phyloP scores from a whole-genome alignment of 2,797 vertebrate genomes.

The Myotis myotis region DNA sequence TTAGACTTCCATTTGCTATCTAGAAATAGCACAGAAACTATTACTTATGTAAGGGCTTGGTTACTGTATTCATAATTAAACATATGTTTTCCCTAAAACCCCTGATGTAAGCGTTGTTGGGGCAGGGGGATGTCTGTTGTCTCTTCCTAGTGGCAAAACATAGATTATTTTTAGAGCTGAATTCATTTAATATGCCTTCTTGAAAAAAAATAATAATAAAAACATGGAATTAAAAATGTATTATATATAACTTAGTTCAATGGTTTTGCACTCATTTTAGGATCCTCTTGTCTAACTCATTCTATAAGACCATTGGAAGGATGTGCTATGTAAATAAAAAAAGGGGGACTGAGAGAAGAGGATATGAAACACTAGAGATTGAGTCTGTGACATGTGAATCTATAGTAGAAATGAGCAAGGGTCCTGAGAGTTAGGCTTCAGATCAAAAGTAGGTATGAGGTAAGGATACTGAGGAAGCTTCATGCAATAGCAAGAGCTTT shows the following conservation, averaged over 20 bases:
- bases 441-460: not conserved
- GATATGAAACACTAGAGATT: too few species aligned
- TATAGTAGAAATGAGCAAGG: too few species aligned
- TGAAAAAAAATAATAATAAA: not conserved
- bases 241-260: not conserved
- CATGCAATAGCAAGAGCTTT: not conserved
- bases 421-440: too few species aligned
- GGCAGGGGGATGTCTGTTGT: not conserved
- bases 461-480: not conserved
- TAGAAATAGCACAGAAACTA: not conserved
- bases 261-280: not conserved
- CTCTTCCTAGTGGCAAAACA: not conserved
- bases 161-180: not conserved
- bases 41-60: not conserved
- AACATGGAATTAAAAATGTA: not conserved
- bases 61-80: not conserved
- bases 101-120: rapidly evolving
- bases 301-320: not conserved
- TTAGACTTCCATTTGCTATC: not conserved
- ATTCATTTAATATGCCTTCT: not conserved
- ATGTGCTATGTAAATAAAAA: not conserved
- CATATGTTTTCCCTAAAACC: not conserved
- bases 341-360: too few species aligned
- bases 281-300: not conserved
- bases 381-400: not conserved